Conservation (phyloP, 2,888 invertebrate species). For the Torymus auratus region DNA sequence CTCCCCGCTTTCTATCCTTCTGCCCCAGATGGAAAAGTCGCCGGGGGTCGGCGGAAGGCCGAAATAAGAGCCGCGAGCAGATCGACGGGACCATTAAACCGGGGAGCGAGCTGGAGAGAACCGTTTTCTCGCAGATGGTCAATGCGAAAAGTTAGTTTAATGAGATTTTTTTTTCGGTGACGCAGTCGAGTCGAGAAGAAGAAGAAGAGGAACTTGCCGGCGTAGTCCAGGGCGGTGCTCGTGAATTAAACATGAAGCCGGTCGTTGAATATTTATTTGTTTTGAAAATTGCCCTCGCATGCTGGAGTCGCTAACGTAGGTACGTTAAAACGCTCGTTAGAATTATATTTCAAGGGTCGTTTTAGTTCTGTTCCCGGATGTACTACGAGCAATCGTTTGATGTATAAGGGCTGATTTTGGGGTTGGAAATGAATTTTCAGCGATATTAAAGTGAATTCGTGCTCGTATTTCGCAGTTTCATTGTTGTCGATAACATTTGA, state of each 20-base stretch:
- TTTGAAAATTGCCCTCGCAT: slow-evolving; percentile 18
- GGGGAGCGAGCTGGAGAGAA: neutral
- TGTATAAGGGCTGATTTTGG: too few relatives aligned
- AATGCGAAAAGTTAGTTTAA: slow-evolving; percentile 54
- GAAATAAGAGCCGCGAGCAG: slow-evolving; percentile 46
- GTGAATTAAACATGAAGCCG: slow-evolving; percentile 39
- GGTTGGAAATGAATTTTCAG: too few relatives aligned
- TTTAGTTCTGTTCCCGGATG: too few relatives aligned
- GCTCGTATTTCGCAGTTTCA: too few relatives aligned
- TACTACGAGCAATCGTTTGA: too few relatives aligned
- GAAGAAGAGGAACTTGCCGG: too few relatives aligned
- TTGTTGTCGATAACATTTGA: too few relatives aligned
- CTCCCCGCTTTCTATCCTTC: too few relatives aligned
- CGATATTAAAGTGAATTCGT: too few relatives aligned
- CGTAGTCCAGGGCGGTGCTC: neutral
- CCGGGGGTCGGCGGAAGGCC: slow-evolving; percentile 43
- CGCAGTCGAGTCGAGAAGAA: too few relatives aligned
- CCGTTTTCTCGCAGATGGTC: slow-evolving; percentile 15
- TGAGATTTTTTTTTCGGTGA: slow-evolving; percentile 36
- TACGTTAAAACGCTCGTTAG: slow-evolving; percentile 1
- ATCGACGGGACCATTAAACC: slow-evolving; percentile 41
- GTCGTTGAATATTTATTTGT: slow-evolving; percentile 45
- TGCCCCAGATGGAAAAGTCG: slow-evolving; percentile 36
- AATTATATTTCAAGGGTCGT: too few relatives aligned
- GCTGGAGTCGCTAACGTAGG: neutral